Evolutionary conservation across 1,140 invertebrate genomes (phyloP).

Genomic region (Saccostrea glomerata): DNA sequence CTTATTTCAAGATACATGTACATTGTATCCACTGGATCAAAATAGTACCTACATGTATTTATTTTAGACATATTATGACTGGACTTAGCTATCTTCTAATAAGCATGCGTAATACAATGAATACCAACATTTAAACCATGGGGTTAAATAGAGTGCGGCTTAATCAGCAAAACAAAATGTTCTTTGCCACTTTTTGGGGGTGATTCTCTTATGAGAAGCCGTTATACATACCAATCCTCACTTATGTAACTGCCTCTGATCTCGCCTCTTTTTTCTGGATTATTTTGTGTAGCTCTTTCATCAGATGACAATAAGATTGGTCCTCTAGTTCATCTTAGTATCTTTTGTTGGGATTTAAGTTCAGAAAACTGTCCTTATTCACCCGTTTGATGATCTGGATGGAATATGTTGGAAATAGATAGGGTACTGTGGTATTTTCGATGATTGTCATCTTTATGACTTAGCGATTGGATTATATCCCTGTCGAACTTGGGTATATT

Average conservation of each 20-base stretch:
- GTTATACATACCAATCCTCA: background rate
- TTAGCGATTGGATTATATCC: background rate
- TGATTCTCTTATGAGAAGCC: conserved; percentile 8
- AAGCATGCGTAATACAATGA: background rate
- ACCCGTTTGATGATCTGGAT: background rate
- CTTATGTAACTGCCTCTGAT: background rate
- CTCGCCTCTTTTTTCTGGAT: background rate
- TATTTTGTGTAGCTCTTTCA: background rate
- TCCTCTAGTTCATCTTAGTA: background rate
- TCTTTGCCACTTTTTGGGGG: background rate
- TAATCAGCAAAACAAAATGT: background rate
- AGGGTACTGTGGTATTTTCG: background rate
- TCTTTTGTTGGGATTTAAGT: background rate
- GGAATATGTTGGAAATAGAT: background rate
- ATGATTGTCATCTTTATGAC: conserved; percentile 11
- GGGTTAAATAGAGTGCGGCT: conserved; percentile 26
- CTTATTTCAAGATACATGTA: background rate
- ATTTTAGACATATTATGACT: background rate
- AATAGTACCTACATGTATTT: background rate
- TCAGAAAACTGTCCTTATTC: background rate
- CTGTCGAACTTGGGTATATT: conserved; percentile 7
- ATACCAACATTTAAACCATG: background rate
- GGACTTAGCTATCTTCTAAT: background rate
- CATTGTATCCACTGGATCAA: background rate
- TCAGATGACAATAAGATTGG: conserved; percentile 14